Conservation (phyloP, 1,140 invertebrate species). For the Atopsyche davidsoni region DNA sequence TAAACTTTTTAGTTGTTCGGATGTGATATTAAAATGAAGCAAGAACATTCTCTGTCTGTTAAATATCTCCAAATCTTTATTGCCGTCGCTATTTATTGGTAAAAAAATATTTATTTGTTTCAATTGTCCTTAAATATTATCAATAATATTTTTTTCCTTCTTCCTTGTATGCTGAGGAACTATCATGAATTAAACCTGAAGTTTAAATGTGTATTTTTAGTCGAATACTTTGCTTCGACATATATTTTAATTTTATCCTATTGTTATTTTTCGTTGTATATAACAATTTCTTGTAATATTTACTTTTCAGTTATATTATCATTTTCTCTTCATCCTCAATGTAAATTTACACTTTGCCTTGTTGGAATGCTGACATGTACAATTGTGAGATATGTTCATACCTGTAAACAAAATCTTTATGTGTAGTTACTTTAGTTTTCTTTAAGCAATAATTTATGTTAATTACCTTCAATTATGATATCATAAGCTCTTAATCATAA, state of each 20-base stretch:
- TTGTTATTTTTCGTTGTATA: not conserved
- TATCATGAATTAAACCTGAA: too few species aligned
- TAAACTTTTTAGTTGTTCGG: not conserved
- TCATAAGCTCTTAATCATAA: too few species aligned
- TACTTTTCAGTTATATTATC: not conserved
- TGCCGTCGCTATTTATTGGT: conserved; percentile 72
- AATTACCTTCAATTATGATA: too few species aligned
- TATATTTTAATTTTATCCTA: not conserved
- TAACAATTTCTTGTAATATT: not conserved
- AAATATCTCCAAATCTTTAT: conserved; percentile 64
- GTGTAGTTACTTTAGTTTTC: too few species aligned
- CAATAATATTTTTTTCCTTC: not conserved
- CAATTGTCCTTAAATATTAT: not conserved
- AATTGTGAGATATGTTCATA: too few species aligned
- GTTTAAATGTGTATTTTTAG: too few species aligned
- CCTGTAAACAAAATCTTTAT: too few species aligned
- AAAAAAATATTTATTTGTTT: not conserved
- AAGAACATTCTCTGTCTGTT: conserved; percentile 41
- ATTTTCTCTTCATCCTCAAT: not conserved
- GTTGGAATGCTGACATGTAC: too few species aligned
- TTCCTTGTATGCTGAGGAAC: not conserved
- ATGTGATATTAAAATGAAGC: conserved; percentile 24
- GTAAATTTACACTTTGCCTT: too few species aligned
- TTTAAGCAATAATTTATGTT: too few species aligned
- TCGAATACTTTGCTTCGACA: not conserved